Evolutionary conservation across 2,797 vertebrate species (phyloP), one percentile per base, ranked within the genome.

Genomic region (Amniataba percoides): DNA sequence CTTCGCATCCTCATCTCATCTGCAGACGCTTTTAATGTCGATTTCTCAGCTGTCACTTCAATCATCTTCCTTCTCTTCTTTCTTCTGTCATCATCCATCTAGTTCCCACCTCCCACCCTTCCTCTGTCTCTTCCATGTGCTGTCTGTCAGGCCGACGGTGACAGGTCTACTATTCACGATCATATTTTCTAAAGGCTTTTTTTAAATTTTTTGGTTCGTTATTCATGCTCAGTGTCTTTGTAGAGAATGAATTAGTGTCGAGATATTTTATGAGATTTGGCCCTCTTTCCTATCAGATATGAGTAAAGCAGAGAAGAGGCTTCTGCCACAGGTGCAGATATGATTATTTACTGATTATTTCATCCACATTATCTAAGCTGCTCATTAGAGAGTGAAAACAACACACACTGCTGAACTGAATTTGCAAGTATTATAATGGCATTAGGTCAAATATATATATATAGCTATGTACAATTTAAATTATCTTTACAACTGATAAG

Each of bases 41-140:
- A 70, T 87, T 81, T 67, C 58, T 77, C 52, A 81, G 55, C 76
- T 74, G 85, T 87, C 78, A 51, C 80, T 51, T 78, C 56, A 69
- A 51, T 82, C 60, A 63, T 68, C 42, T 53, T 18, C 3, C 57
- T 36, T 77, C 49, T 71, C 45, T 43, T 49, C 40, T 40, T 68
- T 78, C 36, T 43, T 58, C 39, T 67, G 42, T 68, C 36, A 65
- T 78, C 75, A 74, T 78, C 60, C 31, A 4, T 84, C 63, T 65
- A 7, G 71, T 62, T 77, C 42, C 45, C 51, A 23, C 64, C 39
- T 64, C 75, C 75, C 49, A 68, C 71, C 51, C 23, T 7, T 77
- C 66, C 64, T 66, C 51, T 19, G 3, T 67, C 59, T 57, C 18
- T 57, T 66, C 36, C n/a, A 19, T 7, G 12, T 60, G 62, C 72